Conservation (phyloP, 2,888 invertebrate genomes). For the Sphaerophoria taeniata region DNA sequence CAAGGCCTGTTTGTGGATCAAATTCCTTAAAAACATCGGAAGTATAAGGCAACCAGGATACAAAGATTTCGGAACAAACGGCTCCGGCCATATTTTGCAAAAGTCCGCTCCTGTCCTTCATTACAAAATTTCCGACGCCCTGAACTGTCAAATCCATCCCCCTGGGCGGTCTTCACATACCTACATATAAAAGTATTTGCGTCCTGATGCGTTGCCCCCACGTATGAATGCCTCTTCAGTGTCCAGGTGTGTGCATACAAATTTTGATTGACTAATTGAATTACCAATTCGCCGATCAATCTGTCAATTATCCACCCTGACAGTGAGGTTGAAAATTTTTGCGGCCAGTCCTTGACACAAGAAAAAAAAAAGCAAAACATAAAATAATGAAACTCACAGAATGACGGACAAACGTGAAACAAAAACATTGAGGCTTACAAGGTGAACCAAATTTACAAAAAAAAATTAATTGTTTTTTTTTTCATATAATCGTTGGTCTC, state of each 20-base stretch:
- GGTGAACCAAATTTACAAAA: conserved; percentile 51
- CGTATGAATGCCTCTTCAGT: conserved; percentile 53
- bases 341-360: conserved; percentile 40
- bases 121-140: not conserved
- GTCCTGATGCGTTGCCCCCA: conserved; percentile 23
- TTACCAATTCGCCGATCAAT: conserved; percentile 78
- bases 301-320: conserved; percentile 77
- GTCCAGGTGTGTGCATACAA: conserved; percentile 68
- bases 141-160: conserved; percentile 20
- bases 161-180: conserved; percentile 21
- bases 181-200: not conserved
- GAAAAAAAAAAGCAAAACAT: conserved; percentile 12
- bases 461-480: conserved; percentile 66
- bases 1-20: too few species aligned
- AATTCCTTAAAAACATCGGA: too few species aligned
- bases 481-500: conserved; percentile 36
- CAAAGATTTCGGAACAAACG: too few species aligned
- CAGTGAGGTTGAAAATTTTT: conserved; percentile 71
- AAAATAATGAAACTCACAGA: conserved; percentile 23
- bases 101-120: too few species aligned
- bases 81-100: too few species aligned
- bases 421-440: conserved; percentile 69
- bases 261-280: conserved; percentile 78
- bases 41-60: too few species aligned
- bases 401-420: conserved; percentile 61